These are phyloP conservation scores for Drosophila flavopinicola DNA, from an alignment of 2,888 invertebrate genomes.

Conservation along the genomic window DNA sequence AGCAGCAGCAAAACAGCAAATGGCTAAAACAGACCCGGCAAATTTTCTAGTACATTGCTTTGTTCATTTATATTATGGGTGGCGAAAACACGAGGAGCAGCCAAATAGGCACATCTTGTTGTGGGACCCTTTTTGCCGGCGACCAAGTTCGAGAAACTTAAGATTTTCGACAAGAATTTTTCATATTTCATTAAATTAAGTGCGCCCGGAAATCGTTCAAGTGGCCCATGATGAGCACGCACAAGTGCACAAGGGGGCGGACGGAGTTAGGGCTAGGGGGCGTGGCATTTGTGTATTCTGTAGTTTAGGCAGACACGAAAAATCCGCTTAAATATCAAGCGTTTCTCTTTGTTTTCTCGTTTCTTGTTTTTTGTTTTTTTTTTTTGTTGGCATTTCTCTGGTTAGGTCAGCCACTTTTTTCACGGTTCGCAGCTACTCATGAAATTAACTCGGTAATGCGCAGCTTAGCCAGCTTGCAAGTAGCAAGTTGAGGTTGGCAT, in stretches of 20 bases:
- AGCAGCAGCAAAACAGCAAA: constrained; percentile 3
- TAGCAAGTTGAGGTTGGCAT: not conserved
- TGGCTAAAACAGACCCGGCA: constrained; percentile 14
- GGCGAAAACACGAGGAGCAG: not conserved
- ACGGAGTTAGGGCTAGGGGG: constrained; percentile 1
- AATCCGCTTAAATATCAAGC: constrained; percentile 63
- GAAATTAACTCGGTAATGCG: constrained; percentile 67
- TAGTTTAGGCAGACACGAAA: constrained; percentile 55
- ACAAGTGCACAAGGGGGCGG: constrained; percentile 54
- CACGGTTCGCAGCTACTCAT: constrained; percentile 46
- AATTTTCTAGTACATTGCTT: constrained; percentile 39
- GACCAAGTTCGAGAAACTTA: constrained; percentile 15
- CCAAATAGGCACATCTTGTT: constrained; percentile 32
- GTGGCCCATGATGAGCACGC: constrained; percentile 74
- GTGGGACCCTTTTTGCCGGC: not conserved
- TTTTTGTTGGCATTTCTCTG: constrained; percentile 71
- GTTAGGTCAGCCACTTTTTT: constrained; percentile 66
- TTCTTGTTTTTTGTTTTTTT: constrained; percentile 10
- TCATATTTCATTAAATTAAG: constrained; percentile 85
- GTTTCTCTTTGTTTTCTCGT: constrained; percentile 4
- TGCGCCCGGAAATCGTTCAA: constrained; percentile 78
- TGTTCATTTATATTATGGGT: constrained; percentile 18
- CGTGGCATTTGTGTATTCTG: constrained; percentile 45
- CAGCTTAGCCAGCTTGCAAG: constrained; percentile 46
- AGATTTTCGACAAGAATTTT: constrained; percentile 74